Conservation (phyloP, 2,113 vertebrate genomes). For the Patagioenas fasciata region DNA sequence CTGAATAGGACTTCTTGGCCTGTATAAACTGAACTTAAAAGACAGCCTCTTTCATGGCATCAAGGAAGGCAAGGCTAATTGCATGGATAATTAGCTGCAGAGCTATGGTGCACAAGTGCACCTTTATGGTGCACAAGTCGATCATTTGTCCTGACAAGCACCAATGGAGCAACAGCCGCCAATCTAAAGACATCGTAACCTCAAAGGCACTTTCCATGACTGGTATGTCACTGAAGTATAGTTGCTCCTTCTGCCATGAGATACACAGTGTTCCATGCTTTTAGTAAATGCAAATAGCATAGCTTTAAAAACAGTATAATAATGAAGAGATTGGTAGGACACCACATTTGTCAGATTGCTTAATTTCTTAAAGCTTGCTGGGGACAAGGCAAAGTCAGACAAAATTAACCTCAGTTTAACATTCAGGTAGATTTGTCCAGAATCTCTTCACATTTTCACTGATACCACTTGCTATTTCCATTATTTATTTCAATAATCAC, state of each 20-base stretch:
- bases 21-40: not conserved
- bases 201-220: not conserved
- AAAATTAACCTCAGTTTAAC: not conserved
- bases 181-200: not conserved
- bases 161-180: not conserved
- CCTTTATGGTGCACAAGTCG: not conserved
- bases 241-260: not conserved
- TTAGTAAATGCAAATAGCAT: not conserved
- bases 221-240: not conserved
- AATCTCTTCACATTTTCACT: not conserved
- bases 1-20: not conserved
- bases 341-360: not conserved
- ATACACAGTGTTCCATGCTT: not conserved
- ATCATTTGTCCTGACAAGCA: not conserved
- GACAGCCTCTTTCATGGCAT: not conserved
- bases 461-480: not conserved
- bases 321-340: not conserved
- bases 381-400: not conserved
- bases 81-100: not conserved
- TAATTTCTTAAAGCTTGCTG: not conserved
- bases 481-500: conserved; percentile 14
- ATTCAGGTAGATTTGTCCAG: not conserved
- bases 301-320: not conserved
- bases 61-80: not conserved
- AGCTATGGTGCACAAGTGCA: not conserved